Conservation (phyloP, 2,113 vertebrate species). For the Artemisiospiza belli region DNA sequence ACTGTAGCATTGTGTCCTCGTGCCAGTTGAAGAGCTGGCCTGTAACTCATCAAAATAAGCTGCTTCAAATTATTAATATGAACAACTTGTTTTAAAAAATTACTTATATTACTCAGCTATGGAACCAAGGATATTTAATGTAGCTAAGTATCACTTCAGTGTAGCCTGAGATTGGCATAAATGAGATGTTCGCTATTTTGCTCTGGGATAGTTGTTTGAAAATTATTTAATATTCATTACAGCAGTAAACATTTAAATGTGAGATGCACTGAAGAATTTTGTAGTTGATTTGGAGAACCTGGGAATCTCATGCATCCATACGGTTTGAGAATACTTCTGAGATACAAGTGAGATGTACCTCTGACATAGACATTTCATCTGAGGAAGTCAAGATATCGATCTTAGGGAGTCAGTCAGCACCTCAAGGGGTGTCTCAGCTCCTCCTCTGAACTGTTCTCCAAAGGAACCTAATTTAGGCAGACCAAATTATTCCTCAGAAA, state of each 20-base stretch:
- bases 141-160: background rate
- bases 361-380: background rate
- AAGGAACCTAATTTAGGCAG: background rate
- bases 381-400: background rate
- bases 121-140: background rate
- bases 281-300: background rate
- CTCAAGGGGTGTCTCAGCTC: background rate
- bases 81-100: background rate
- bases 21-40: background rate
- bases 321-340: background rate
- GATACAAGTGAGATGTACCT: background rate
- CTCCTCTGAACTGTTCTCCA: background rate
- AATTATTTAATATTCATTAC: background rate
- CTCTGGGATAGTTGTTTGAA: background rate
- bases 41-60: background rate
- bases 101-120: background rate
- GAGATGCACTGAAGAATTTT: background rate
- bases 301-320: background rate
- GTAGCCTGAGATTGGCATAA: background rate
- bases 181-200: background rate
- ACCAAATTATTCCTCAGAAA: background rate
- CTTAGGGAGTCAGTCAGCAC: background rate
- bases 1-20: background rate
- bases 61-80: background rate
- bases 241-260: background rate